Conservation (phyloP, 2,888 invertebrate species). For the Lucinisca nassula region DNA sequence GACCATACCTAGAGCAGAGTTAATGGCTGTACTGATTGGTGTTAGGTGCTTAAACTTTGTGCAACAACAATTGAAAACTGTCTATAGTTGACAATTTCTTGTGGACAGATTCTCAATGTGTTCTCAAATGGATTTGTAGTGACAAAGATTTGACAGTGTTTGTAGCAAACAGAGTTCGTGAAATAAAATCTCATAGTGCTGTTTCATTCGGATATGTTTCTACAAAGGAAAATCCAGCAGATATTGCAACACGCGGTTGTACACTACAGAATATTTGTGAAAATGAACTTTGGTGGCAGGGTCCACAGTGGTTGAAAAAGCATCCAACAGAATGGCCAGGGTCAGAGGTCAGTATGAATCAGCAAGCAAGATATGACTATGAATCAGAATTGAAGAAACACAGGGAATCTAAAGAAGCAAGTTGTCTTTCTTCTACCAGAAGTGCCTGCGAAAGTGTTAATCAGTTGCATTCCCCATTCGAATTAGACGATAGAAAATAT, state of each 20-base stretch:
- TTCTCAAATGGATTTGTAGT: neutral
- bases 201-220: neutral
- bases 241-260: neutral
- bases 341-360: neutral
- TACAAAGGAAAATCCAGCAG: neutral
- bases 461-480: neutral
- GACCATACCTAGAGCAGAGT: neutral
- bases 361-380: neutral
- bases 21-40: constrained; percentile 1
- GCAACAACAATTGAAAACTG: neutral
- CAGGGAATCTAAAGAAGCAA: neutral
- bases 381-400: neutral
- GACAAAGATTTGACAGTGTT: neutral
- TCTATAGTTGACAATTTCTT: neutral
- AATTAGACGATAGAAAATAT: neutral
- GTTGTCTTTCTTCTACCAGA: neutral
- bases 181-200: neutral
- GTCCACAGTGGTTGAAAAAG: neutral
- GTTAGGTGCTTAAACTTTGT: neutral
- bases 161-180: neutral
- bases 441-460: neutral
- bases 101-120: neutral
- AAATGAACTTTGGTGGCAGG: neutral
- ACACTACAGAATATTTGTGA: neutral
- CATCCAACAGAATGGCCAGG: neutral